Percentiles rank a stretch among this genome's conserved stretches.
Conservation (phyloP, 1,140 invertebrate genomes). For the Rhynchophorus ferrugineus region DNA sequence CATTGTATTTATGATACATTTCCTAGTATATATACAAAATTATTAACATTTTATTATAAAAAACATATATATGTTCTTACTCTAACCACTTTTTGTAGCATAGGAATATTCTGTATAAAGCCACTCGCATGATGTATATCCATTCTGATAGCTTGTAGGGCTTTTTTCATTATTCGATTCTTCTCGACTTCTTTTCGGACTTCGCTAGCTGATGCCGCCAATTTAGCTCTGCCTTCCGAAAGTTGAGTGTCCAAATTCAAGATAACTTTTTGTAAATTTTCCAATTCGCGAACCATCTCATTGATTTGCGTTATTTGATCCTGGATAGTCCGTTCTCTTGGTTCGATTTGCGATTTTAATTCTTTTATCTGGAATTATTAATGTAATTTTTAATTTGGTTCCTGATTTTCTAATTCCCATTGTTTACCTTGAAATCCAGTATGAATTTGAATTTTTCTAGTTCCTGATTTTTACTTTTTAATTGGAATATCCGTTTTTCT, state of each 20-base stretch:
- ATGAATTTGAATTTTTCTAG: constrained; percentile 88
- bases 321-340: constrained; percentile 69
- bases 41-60: not conserved
- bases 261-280: constrained; percentile 51
- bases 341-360: constrained; percentile 76
- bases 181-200: constrained; percentile 56
- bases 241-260: constrained; percentile 59
- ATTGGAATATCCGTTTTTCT: constrained; percentile 74
- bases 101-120: constrained; percentile 66
- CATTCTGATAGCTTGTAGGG: constrained; percentile 65
- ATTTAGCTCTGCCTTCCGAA: constrained; percentile 66
- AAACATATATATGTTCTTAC: constrained; percentile 36
- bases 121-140: constrained; percentile 70
- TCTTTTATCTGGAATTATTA: constrained; percentile 57
- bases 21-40: constrained; percentile 43
- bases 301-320: constrained; percentile 71
- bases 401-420: not conserved
- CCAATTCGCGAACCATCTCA: constrained; percentile 65
- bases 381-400: not conserved
- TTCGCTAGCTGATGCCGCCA: constrained; percentile 60
- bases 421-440: constrained; percentile 63
- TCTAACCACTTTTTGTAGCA: constrained; percentile 70
- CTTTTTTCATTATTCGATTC: constrained; percentile 55
- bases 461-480: constrained; percentile 79
- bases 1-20: constrained; percentile 69